Base-by-base conservation (phyloP, 2,113 vertebrate species). In the Stigmatopora nigra region DNA sequence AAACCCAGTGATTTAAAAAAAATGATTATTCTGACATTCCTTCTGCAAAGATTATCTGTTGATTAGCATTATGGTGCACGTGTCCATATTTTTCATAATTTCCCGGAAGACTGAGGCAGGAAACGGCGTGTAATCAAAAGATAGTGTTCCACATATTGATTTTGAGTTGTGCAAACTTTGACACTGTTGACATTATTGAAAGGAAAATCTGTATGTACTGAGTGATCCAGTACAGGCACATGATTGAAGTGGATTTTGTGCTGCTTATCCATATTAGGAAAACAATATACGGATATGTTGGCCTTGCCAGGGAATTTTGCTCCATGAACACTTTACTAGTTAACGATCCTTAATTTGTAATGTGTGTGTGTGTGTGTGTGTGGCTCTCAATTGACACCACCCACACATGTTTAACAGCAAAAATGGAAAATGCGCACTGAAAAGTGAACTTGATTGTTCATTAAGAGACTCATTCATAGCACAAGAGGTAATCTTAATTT, bases 1-100 rank as follows among this genome's bases (percentile, higher is more conserved):
- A 70, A 69, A 74, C 63, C 58, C 76, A 68, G 48, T 67, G 65
- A 61, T 63, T 66, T 69, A 63, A 72, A 61, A 73, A 84, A 80
- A 80, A 31, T 45, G 19, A 61, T 45, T 19, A 11, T 22, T 14
- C 59, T 45, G 59, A 5, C 38, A 22, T 61, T 45, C 20, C 38
- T 14, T 45, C 38, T n/a, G 2, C 38, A n/a, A 44, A 60, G 16
- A 57, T 35, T 35, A 16, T 35, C 17, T 57, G 11, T 66, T 46
- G 65, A 17, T 58, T 35, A n/a, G 2, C 15, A 58, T 6, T 10
- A 12, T 52, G 12, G 48, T 51, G 38, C 38, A 41, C 38, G 38
- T 41, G 38, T 41, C 38, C 38, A 41, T 10, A 41, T 41, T 41
- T 10, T 10, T 10, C 6, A 6, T 41, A 6, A 41, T 41, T 41